Evolutionary conservation across 2,888 invertebrate species (phyloP).

Genomic region (Carterocephalus palaemon): DNA sequence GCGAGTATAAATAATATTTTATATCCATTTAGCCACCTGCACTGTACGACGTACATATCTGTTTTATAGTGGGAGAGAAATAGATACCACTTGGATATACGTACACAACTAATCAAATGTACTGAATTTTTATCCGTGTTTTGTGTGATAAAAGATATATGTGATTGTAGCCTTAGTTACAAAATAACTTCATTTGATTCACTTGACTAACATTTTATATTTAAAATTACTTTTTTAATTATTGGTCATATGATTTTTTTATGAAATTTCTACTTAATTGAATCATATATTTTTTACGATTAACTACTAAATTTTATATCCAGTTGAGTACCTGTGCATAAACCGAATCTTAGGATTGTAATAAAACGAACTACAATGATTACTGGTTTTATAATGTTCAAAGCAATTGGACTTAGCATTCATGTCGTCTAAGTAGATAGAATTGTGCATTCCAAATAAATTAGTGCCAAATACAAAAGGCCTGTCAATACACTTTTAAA

Average conservation of each 20-base stretch:
- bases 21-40: slow-evolving; percentile 57
- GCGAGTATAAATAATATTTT: slow-evolving; percentile 70
- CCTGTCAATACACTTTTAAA: slow-evolving; percentile 48
- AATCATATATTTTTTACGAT: too few species aligned
- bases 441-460: slow-evolving; percentile 72
- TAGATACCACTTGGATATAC: too few species aligned
- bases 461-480: slow-evolving; percentile 73
- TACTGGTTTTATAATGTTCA: slow-evolving; percentile 49
- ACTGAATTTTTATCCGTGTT: slow-evolving; percentile 31
- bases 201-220: too few species aligned
- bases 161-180: too few species aligned
- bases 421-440: slow-evolving; percentile 59
- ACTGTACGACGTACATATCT: slow-evolving; percentile 72
- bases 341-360: slow-evolving; percentile 28
- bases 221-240: too few species aligned
- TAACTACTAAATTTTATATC: too few species aligned
- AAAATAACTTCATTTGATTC: too few species aligned
- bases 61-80: slow-evolving; percentile 65
- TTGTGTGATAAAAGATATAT: too few species aligned
- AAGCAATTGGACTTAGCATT: slow-evolving; percentile 43
- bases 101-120: too few species aligned
- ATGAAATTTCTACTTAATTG: too few species aligned
- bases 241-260: too few species aligned
- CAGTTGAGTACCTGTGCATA: slow-evolving; percentile 26
- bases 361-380: background rate